Base-by-base conservation (phyloP, 2,797 vertebrate species). In the Sebastes taczanowskii region DNA sequence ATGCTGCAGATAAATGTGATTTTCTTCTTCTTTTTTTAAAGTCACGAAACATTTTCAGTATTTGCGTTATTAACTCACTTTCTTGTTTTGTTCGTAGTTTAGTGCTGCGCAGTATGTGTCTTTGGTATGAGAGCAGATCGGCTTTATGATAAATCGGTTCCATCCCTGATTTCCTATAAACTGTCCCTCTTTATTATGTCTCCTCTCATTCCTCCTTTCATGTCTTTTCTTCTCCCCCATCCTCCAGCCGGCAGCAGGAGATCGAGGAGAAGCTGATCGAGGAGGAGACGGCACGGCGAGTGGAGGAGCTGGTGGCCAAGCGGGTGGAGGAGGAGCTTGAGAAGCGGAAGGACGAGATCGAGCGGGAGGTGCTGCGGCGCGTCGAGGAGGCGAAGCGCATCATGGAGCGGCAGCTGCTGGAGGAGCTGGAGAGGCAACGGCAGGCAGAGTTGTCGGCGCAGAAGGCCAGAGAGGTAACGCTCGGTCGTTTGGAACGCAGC, bases 381-480 rank as follows among this genome's bases (percentile, higher is more conserved):
- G 98, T 99, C 27, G 98, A 99, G 95, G 98, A 99, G 87, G 98
- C 98, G 61, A 99, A 99, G 85, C 98, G 98, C 96, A 99, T 99
- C 96, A 99, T 99, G 98, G 98, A 99, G 96, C 97, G 97, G 80
- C 99, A 99, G 96, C 97, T 99, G 96, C 97, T 99, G 94, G 98
- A 99, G 96, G 98, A 99, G 96, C 97, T 99, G 95, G 98, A 99
- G 97, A 96, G 96, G 92, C 98, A 99, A 94, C 96, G 98, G 94
- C 98, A 99, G 95, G 97, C 98, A 60, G 98, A 99, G 95, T 95
- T 99, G 94, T 96, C 97, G 61, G 97, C 98, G 73, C 98, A 99
- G 94, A 99, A 98, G 96, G 97, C 98, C 93, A 97, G 98, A 97
- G 98, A 99, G 98, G 98, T 99, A 99, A 99, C 98, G 97, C 97